Base-by-base conservation (phyloP, 2,113 vertebrate genomes). In the Heterochromis multidens region DNA sequence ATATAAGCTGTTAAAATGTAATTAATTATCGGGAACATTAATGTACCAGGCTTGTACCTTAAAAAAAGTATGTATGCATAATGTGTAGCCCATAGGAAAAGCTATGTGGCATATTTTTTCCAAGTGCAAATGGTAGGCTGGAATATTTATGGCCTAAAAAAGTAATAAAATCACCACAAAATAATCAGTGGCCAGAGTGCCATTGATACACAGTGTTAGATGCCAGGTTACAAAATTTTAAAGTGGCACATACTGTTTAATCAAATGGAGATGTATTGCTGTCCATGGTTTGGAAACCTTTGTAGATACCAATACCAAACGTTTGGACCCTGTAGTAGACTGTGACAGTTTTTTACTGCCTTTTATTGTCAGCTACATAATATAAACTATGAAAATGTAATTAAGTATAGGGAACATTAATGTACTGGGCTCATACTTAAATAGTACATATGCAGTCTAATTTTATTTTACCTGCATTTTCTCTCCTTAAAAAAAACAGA, bases 231-330 rank as follows among this genome's bases (percentile, higher is more conserved):
- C 21, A 54, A 17, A 1, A 3, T 54, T 49, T 17, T 19, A 21
- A 21, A 21, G 49, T 21, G 7, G 6, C 7, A 21, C 4, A 21
- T 21, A 54, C 1, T 1, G 9, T 21, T 21, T 54, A 1, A 9
- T 54, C 52, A 54, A 8, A 54, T 54, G 19, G 13, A 11, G 25
- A 8, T 21, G 6, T 11, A 0, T 29, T 84, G 90, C 95, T 96
- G 92, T 96, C 95, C 95, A 35, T 80, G 93, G 95, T 96, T 49
- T 95, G 94, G 93, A 94, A 94, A 59, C 16, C 9, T 31, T 31
- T 31, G 17, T 16, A 2, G 6, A 52, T 19, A 19, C 49, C 49
- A 21, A 52, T 52, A 19, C 46, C 46, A 49, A 49, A 49, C 17
- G 6, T 11, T 17, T 16, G 46, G 46, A 49, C 46, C 46, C 46